Evolutionary conservation across 1,140 invertebrate species (phyloP).

Genomic region (Olivierus martensii): DNA sequence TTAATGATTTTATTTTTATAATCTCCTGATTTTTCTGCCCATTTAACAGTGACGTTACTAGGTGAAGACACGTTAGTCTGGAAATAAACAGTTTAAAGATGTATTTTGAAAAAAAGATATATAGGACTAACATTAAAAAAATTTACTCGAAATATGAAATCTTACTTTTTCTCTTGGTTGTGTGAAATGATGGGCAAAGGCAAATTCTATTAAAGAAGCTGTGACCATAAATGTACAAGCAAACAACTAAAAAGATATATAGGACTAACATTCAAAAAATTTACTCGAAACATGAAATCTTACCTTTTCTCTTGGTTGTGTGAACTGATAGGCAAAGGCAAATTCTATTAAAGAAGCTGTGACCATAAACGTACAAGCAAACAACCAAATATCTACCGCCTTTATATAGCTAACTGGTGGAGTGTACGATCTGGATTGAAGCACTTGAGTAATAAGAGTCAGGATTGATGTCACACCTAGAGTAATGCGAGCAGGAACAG

Average conservation of each 20-base stretch:
- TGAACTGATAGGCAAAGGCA: conserved; percentile 23
- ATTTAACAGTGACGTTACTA: too few species aligned
- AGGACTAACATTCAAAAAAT: conserved; percentile 29
- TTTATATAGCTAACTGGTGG: conserved; percentile 19
- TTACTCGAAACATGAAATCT: conserved; percentile 15
- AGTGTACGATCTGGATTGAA: conserved; percentile 9
- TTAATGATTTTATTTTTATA: too few species aligned
- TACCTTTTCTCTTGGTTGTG: background rate
- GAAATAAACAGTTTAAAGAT: too few species aligned
- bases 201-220: conserved; percentile 29
- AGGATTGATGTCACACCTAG: conserved; percentile 19
- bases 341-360: conserved; percentile 30
- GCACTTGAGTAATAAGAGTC: conserved; percentile 19
- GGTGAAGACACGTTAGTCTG: too few species aligned
- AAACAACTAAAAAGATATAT: conserved; percentile 5
- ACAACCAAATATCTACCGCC: conserved; percentile 25
- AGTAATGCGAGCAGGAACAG: conserved; percentile 26
- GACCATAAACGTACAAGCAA: conserved; percentile 29
- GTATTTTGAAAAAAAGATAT: too few species aligned
- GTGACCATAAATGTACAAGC: conserved; percentile 27
- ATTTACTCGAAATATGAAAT: too few species aligned
- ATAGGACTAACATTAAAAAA: too few species aligned
- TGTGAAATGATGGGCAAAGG: conserved; percentile 20
- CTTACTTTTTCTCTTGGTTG: too few species aligned
- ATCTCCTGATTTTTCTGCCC: too few species aligned